phyloP scores from a whole-genome alignment of 2,797 vertebrate species.

The Trichosurus vulpecula region DNA sequence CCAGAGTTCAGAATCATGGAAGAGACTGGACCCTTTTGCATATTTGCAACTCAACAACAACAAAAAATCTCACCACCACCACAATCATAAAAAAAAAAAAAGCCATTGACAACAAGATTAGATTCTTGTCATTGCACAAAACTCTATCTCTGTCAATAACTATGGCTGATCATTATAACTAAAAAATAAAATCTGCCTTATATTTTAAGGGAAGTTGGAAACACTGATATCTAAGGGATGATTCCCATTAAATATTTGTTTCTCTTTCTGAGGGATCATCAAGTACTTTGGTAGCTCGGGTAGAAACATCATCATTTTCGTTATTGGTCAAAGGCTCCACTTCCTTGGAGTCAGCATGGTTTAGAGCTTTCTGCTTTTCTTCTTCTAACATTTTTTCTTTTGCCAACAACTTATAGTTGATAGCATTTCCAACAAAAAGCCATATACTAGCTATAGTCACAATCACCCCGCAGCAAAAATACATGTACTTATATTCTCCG shows the following conservation, averaged over 20 bases:
- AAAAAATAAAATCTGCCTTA: constrained; percentile 69
- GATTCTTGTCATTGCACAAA: constrained; percentile 65
- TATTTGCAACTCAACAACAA: constrained; percentile 21
- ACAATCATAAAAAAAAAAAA: constrained; percentile 31
- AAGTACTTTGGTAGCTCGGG: constrained; percentile 75
- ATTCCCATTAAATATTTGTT: constrained; percentile 91
- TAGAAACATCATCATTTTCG: constrained; percentile 79
- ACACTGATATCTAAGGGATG: constrained; percentile 65
- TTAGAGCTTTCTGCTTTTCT: constrained; percentile 84
- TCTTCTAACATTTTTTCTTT: constrained; percentile 88
- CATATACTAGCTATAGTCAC: constrained; percentile 92
- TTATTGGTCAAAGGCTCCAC: constrained; percentile 82
- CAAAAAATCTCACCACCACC: constrained; percentile 51
- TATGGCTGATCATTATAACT: constrained; percentile 72
- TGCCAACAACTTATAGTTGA: constrained; percentile 94
- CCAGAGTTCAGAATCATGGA: constrained; percentile 49
- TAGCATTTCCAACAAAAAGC: constrained; percentile 95
- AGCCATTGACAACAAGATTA: constrained; percentile 53
- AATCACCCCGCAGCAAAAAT: constrained; percentile 91
- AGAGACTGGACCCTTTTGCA: constrained; percentile 52
- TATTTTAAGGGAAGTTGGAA: constrained; percentile 76
- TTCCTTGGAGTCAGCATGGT: constrained; percentile 80
- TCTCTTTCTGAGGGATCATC: constrained; percentile 90
- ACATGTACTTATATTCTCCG: constrained; percentile 95
- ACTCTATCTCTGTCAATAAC: constrained; percentile 69